A percentile compares a stretch with the other conserved stretches of the same genome.
These are phyloP conservation scores for Ptychochromis oligacanthus DNA, from an alignment of 2,113 vertebrate species.

Conservation along the genomic window DNA sequence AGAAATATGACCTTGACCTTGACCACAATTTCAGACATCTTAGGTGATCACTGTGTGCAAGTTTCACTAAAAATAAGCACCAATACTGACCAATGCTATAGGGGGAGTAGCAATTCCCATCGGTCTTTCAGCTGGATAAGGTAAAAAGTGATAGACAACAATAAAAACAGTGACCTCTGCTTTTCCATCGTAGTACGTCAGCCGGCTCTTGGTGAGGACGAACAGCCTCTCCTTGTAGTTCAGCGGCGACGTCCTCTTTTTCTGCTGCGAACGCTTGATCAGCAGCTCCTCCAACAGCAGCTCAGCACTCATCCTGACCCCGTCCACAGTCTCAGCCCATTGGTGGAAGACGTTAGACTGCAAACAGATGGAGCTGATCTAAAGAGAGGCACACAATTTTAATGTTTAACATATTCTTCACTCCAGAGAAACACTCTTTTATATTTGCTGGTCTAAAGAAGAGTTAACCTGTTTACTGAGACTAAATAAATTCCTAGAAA, in stretches of 20 bases:
- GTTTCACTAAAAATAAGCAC: neutral
- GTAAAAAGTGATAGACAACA: neutral
- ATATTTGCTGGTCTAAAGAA: neutral
- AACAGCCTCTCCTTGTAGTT: constrained; percentile 97
- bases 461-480: rapidly evolving
- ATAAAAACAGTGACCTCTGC: constrained; percentile 72
- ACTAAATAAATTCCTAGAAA: neutral
- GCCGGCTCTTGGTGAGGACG: constrained; percentile 85
- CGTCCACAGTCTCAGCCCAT: constrained; percentile 70
- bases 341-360: constrained; percentile 53
- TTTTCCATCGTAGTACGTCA: constrained; percentile 91
- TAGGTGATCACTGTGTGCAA: too few relatives aligned
- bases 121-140: neutral
- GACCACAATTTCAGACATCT: too few relatives aligned
- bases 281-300: constrained; percentile 92
- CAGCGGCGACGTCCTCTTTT: constrained; percentile 95
- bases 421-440: neutral
- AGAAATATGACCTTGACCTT: too few relatives aligned
- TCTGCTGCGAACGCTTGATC: constrained; percentile 95
- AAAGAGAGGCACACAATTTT: neutral
- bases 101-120: too few relatives aligned
- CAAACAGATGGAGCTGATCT: neutral
- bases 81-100: neutral
- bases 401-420: neutral
- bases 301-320: constrained; percentile 87